These are phyloP conservation scores for Toxotes jaculatrix DNA, from an alignment of 2,113 vertebrate species.

Conservation along the genomic window DNA sequence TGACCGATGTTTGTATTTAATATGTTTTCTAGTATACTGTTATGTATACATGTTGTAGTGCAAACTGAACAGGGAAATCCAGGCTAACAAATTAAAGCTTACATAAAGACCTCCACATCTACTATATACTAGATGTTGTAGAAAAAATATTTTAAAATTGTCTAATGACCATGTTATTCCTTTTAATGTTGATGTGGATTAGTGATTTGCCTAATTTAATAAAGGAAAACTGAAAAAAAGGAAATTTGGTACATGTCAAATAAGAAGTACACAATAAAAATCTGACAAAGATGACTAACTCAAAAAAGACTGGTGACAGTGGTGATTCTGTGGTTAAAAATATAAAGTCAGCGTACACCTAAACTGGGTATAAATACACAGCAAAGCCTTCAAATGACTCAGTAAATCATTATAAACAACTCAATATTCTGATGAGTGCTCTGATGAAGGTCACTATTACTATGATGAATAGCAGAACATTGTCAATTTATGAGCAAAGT, in stretches of 20 bases:
- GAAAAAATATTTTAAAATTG: background rate
- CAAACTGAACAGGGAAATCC: background rate
- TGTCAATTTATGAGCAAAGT: constrained; percentile 51
- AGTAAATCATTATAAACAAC: constrained; percentile 49
- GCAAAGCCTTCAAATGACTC: constrained; percentile 33
- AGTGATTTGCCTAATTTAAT: background rate
- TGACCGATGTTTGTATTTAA: background rate
- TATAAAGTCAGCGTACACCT: constrained; percentile 29
- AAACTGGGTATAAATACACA: constrained; percentile 35
- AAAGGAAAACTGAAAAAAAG: background rate
- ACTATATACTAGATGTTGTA: background rate
- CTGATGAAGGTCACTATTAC: constrained; percentile 46
- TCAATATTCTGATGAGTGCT: constrained; percentile 42
- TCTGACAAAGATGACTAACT: background rate
- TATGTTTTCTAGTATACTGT: background rate
- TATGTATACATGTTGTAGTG: background rate
- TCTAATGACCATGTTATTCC: background rate
- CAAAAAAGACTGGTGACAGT: background rate
- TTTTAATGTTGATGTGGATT: too few relatives aligned
- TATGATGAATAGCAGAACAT: constrained; percentile 29
- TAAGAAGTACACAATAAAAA: background rate
- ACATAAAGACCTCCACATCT: background rate
- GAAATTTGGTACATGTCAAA: background rate
- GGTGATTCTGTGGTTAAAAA: constrained; percentile 20
- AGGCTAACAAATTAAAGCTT: background rate